phyloP scores from a whole-genome alignment of 2,797 vertebrate species.

The Eremophila alpestris region DNA sequence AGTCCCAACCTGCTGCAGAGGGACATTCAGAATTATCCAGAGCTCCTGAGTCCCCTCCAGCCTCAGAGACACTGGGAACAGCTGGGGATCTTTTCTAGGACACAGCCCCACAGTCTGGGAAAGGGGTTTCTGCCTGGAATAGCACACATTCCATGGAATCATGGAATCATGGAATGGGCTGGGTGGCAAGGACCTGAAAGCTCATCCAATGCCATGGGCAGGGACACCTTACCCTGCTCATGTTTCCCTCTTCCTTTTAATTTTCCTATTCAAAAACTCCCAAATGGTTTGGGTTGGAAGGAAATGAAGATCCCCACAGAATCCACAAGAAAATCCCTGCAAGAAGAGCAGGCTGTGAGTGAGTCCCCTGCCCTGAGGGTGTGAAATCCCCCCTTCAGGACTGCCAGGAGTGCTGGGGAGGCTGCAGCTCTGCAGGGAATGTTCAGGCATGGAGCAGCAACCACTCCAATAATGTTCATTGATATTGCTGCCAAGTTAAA shows the following conservation, averaged over 20 bases:
- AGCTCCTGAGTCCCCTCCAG: not conserved
- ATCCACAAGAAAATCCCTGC: not conserved
- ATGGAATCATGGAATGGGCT: not conserved
- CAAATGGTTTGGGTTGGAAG: not conserved
- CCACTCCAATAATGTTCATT: not conserved
- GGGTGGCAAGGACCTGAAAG: not conserved
- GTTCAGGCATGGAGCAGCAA: not conserved
- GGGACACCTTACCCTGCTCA: not conserved
- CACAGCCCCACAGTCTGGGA: not conserved
- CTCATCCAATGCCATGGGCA: not conserved
- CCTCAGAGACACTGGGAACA: not conserved
- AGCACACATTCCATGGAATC: not conserved
- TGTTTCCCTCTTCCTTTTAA: not conserved
- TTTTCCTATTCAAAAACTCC: not conserved
- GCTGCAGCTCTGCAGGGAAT: not conserved
- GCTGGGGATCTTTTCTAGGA: not conserved
- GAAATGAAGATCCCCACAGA: not conserved
- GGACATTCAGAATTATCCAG: not conserved
- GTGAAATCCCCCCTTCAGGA: not conserved
- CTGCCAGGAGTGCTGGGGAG: not conserved
- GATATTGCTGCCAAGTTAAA: not conserved
- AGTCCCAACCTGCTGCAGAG: not conserved
- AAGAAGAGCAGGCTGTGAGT: not conserved
- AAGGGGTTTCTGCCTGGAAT: not conserved
- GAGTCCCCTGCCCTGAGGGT: not conserved